Percentiles rank a stretch among this genome's conserved stretches.
Conservation (phyloP, 1,140 invertebrate species). For the Ephestia elutella region DNA sequence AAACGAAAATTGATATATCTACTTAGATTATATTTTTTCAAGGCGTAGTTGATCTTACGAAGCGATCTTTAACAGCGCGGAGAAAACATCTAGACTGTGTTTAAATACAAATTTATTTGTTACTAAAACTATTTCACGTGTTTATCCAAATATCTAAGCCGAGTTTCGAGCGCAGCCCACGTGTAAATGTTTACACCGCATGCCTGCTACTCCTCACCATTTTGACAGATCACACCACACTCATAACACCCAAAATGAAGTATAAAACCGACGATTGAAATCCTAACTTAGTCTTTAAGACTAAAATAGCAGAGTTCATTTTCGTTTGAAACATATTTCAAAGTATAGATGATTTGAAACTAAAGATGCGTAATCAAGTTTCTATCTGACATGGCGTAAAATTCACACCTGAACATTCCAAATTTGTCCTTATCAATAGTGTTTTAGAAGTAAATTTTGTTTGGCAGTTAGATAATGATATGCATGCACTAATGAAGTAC, state of each 20-base stretch:
- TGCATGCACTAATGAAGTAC: constrained; percentile 24
- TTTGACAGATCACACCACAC: constrained; percentile 56
- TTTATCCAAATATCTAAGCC: constrained; percentile 6
- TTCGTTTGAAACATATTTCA: neutral
- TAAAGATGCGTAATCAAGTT: neutral
- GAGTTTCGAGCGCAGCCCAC: constrained; percentile 25
- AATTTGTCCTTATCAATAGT: neutral
- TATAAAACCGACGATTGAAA: neutral
- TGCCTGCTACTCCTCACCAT: constrained; percentile 64
- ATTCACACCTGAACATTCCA: neutral
- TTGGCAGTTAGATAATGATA: neutral
- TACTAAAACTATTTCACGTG: neutral
- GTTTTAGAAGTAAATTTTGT: neutral
- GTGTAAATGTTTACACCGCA: constrained; percentile 57
- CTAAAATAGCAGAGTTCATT: neutral
- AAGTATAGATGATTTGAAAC: neutral
- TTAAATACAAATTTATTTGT: neutral
- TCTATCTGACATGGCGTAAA: neutral
- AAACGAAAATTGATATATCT: too few species aligned
- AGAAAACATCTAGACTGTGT: too few species aligned
- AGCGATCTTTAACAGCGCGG: too few species aligned
- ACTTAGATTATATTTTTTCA: too few species aligned
- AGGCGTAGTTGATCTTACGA: too few species aligned
- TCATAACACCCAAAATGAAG: constrained; percentile 10
- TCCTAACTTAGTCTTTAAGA: neutral